Base-by-base conservation (phyloP, 2,888 invertebrate species). In the Lottia gigantea region DNA sequence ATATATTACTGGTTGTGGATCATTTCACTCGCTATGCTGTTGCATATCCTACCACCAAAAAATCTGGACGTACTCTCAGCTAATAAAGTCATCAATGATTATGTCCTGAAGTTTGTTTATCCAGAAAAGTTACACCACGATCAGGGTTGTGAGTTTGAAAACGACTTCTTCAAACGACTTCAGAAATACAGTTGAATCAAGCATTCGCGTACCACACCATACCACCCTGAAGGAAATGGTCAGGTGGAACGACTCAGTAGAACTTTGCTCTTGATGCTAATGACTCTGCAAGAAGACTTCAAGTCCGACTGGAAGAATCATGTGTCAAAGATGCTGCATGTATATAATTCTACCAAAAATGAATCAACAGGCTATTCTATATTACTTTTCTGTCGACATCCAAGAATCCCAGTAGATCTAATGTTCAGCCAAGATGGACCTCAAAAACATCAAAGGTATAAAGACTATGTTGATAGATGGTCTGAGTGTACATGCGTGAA, bases 141-240 rank as follows among this genome's bases (percentile, higher is more conserved):
- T 63, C 76, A 77, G 55, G 76, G 78, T 11, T 23, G 64, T 15
- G 75, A 78, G 62, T 78, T 78, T 67, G 78, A 78, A 67, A 77
- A 77, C 61, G 46, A 71, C 12, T 65, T 78, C 14, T 77, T 78
- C 55, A 26, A 62, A 2, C 67, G 70, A n/a, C 31, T 25, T 2
- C 46, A 55, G 25, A 31, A 61, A 19, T 62, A 66, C 61, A 15
- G 45, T 62, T 26, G 26, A 26, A 40, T 70, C 61, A 26, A 19
- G 25, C 26, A 62, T 45, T 70, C 70, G 16, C 26, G 65, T 25
- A 47, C 49, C n/a, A 69, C 64, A 19, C 64, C 69, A 62, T 61
- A 26, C 49, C 69, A 61, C 19, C 26, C 70, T n/a, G 31, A 47
- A 55, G 63, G 68, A 8, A 62, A 62, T 25, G 62, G 68, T 40